Evolutionary conservation across 1,140 invertebrate species (phyloP).

Genomic region (Alviniconcha marisindica): DNA sequence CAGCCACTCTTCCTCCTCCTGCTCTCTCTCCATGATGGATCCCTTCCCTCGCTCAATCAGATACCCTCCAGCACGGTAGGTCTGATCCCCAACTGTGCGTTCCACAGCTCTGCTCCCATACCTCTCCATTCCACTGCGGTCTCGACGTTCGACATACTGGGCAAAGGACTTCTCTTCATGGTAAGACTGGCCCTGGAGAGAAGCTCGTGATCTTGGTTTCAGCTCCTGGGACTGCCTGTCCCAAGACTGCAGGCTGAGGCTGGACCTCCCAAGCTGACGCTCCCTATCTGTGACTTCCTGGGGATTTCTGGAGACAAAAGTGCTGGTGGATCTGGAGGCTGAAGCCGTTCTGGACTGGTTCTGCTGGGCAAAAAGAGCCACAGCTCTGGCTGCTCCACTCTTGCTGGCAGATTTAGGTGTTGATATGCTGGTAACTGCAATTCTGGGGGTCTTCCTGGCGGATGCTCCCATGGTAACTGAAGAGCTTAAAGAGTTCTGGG

Average conservation of each 20-base stretch:
- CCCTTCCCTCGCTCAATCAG: not conserved
- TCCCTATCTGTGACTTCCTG: not conserved
- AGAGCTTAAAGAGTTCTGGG: not conserved
- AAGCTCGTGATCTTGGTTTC: not conserved
- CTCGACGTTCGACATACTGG: slow-evolving; percentile 1
- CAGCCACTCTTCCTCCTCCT: not conserved
- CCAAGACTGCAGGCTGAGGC: no score
- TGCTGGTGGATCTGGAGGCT: not conserved
- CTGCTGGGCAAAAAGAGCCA: not conserved
- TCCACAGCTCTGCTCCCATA: not conserved
- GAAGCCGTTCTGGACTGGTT: not conserved
- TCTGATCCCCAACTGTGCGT: not conserved
- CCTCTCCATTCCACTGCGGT: not conserved
- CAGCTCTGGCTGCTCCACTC: not conserved
- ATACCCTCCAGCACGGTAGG: not conserved
- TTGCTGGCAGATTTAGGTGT: not conserved
- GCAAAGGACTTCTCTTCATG: slow-evolving; percentile 20
- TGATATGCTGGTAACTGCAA: not conserved
- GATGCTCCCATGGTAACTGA: not conserved
- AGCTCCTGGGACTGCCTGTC: not conserved
- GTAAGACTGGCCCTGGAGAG: not conserved
- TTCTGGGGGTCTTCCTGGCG: not conserved
- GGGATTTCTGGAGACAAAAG: not conserved
- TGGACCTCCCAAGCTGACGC: not conserved
- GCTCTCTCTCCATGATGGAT: not conserved